Evolutionary conservation across 2,888 invertebrate species (phyloP).

Genomic region (Calameuta filiformis): DNA sequence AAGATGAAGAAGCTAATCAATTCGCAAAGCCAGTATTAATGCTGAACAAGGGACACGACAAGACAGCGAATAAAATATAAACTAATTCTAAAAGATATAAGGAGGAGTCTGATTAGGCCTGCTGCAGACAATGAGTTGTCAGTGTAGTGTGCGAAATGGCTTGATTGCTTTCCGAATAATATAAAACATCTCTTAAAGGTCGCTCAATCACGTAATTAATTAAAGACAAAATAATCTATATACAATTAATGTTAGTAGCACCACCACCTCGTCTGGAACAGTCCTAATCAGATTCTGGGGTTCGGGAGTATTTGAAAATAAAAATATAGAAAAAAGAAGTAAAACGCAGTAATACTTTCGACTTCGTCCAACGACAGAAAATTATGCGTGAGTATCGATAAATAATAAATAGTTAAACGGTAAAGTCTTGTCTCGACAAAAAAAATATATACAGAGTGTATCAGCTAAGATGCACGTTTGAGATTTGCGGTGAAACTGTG

Average conservation of each 20-base stretch:
- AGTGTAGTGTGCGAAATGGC: constrained; percentile 18
- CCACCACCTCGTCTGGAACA: constrained; percentile 64
- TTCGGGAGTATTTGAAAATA: constrained; percentile 44
- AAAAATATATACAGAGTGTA: neutral
- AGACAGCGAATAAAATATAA: neutral
- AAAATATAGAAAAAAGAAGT: constrained; percentile 41
- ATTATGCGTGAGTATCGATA: neutral
- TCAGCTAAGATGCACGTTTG: no score
- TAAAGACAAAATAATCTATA: neutral
- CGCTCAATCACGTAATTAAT: neutral
- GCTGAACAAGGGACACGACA: neutral
- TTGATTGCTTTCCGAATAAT: constrained; percentile 8
- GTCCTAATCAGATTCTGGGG: constrained; percentile 66
- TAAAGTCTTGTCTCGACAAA: neutral
- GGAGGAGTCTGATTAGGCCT: constrained; percentile 64
- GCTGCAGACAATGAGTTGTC: constrained; percentile 45
- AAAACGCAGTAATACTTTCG: neutral
- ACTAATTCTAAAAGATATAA: neutral
- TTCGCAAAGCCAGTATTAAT: neutral
- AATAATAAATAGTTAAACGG: neutral
- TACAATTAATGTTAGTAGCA: constrained; percentile 1
- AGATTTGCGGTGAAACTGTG: no score
- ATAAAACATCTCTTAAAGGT: neutral
- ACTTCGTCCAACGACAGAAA: neutral
- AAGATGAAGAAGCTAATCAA: neutral